Evolutionary conservation across 2,113 vertebrate species (phyloP).

Genomic region (Numenius arquata): DNA sequence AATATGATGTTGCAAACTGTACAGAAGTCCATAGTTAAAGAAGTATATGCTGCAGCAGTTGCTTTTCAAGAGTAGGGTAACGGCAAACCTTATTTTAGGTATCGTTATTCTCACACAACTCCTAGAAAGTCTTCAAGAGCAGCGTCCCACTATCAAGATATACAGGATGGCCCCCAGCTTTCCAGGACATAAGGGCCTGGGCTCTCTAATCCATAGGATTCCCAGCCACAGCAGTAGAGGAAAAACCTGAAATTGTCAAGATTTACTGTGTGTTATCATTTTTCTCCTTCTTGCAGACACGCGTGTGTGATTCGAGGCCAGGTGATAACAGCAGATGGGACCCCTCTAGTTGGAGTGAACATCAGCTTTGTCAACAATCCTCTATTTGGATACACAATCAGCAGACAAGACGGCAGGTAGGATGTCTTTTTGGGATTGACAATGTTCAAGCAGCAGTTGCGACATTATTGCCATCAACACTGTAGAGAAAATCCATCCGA

Average conservation of each 20-base stretch:
- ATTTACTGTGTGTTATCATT: background rate
- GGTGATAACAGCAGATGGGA: constrained; percentile 94
- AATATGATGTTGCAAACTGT: background rate
- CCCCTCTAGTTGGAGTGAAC: constrained; percentile 96
- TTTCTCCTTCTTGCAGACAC: constrained; percentile 75
- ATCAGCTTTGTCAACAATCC: constrained; percentile 95
- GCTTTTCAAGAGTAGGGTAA: background rate
- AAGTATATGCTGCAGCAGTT: background rate
- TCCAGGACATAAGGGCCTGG: background rate
- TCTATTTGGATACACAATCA: constrained; percentile 91
- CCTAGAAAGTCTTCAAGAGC: background rate
- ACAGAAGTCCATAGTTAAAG: background rate
- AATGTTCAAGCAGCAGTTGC: background rate
- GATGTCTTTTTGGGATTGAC: background rate
- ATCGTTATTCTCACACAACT: background rate
- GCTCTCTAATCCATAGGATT: background rate
- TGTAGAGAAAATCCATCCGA: background rate
- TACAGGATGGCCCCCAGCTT: background rate
- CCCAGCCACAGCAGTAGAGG: background rate
- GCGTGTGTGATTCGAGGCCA: constrained; percentile 97
- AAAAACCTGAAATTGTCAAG: background rate
- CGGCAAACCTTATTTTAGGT: background rate
- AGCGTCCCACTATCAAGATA: background rate
- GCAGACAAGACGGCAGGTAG: constrained; percentile 96
- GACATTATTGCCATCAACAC: background rate